A percentile compares a stretch with the other conserved stretches of the same genome.
Conservation (phyloP, 2,797 vertebrate genomes). For the Chiroxiphia lanceolata region DNA sequence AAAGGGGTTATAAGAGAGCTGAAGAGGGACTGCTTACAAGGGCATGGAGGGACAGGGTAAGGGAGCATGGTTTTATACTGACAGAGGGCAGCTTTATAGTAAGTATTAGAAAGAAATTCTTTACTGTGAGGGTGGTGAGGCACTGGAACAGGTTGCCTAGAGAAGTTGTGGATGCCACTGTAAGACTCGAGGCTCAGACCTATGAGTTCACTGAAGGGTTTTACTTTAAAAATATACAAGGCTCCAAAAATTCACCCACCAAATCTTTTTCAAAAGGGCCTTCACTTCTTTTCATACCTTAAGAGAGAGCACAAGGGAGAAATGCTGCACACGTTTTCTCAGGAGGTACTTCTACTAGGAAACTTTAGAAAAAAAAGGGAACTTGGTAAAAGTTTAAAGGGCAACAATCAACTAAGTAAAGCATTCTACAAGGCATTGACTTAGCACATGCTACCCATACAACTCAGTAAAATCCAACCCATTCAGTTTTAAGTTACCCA, state of each 20-base stretch:
- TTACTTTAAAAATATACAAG: neutral
- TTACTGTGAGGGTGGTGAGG: neutral
- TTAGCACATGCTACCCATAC: neutral
- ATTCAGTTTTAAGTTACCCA: neutral
- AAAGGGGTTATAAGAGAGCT: neutral
- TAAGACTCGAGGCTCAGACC: neutral
- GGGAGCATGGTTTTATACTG: neutral
- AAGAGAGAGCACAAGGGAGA: neutral
- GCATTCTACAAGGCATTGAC: neutral
- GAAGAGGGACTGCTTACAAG: neutral
- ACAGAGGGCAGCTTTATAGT: neutral
- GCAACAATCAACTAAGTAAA: neutral
- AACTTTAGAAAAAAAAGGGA: neutral
- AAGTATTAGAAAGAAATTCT: neutral
- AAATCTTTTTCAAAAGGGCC: neutral
- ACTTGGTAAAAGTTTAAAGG: neutral
- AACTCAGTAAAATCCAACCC: neutral
- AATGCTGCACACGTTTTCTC: neutral
- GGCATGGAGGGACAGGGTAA: neutral
- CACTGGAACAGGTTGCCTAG: neutral
- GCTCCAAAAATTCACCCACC: neutral
- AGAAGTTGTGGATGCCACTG: neutral
- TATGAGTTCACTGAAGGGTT: neutral
- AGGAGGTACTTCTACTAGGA: neutral
- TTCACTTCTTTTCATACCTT: neutral